phyloP scores from a whole-genome alignment of 2,797 vertebrate species.

The Gouania willdenowi region DNA sequence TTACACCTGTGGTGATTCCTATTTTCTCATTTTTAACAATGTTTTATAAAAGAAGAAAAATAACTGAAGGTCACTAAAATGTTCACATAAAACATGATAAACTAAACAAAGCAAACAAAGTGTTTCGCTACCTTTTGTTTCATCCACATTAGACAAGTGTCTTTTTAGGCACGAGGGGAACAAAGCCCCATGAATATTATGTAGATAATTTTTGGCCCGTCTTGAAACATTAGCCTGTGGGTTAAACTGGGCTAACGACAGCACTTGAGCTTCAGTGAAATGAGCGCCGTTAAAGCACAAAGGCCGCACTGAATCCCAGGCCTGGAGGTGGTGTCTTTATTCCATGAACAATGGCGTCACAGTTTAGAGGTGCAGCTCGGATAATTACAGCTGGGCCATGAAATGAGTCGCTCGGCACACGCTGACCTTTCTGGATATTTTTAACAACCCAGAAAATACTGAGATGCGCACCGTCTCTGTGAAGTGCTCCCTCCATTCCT shows the following conservation, averaged over 20 bases:
- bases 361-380: constrained; percentile 18
- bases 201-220: too few relatives aligned
- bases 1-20: too few relatives aligned
- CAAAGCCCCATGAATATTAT: too few relatives aligned
- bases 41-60: too few relatives aligned
- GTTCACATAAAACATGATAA: too few relatives aligned
- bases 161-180: too few relatives aligned
- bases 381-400: constrained; percentile 25
- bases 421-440: constrained; percentile 55
- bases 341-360: constrained; percentile 20
- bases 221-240: constrained; percentile 15
- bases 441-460: constrained; percentile 53
- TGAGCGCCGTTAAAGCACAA: constrained; percentile 36
- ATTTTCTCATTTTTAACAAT: too few relatives aligned
- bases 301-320: constrained; percentile 19
- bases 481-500: constrained; percentile 33
- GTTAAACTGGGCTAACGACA: too few relatives aligned
- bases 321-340: constrained; percentile 24
- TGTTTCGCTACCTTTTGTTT: too few relatives aligned
- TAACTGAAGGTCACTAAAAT: too few relatives aligned
- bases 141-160: too few relatives aligned
- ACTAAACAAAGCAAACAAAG: too few relatives aligned
- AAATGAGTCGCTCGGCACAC: constrained; percentile 25
- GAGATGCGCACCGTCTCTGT: constrained; percentile 42
- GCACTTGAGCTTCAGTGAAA: constrained; percentile 30